A percentile compares a stretch with the other conserved stretches of the same genome.
phyloP scores from a whole-genome alignment of 2,888 invertebrate species.

The Ophraella communa region DNA sequence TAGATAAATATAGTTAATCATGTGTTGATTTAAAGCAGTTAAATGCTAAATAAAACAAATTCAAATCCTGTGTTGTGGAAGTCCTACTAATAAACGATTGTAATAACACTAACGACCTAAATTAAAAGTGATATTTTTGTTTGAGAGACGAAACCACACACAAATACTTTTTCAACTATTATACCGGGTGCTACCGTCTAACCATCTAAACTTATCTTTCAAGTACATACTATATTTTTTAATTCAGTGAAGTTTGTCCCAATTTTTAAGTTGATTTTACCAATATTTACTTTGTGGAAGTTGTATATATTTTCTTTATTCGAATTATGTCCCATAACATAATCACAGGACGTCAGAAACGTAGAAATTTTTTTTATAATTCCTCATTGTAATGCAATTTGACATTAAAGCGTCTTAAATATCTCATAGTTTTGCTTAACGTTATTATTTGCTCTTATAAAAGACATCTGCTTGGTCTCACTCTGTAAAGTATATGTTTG shows the following conservation, averaged over 20 bases:
- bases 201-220: neutral
- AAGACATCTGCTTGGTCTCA: neutral
- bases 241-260: too few species aligned
- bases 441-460: too few species aligned
- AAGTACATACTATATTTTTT: too few species aligned
- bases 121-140: slow-evolving; percentile 18
- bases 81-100: slow-evolving; percentile 25
- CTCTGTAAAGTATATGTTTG: neutral
- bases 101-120: slow-evolving; percentile 25
- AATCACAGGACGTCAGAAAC: too few species aligned
- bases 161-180: neutral
- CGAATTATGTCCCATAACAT: too few species aligned
- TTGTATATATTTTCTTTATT: too few species aligned
- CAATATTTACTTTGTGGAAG: too few species aligned
- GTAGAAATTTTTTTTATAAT: too few species aligned
- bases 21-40: neutral
- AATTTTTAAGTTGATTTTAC: too few species aligned
- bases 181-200: neutral
- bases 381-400: too few species aligned
- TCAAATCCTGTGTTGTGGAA: slow-evolving; percentile 21
- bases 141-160: slow-evolving; percentile 4
- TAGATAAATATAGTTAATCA: neutral
- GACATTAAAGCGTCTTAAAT: too few species aligned
- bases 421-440: too few species aligned
- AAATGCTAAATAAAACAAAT: neutral